phyloP scores from a whole-genome alignment of 2,113 vertebrate genomes.

The Plotosus lineatus region DNA sequence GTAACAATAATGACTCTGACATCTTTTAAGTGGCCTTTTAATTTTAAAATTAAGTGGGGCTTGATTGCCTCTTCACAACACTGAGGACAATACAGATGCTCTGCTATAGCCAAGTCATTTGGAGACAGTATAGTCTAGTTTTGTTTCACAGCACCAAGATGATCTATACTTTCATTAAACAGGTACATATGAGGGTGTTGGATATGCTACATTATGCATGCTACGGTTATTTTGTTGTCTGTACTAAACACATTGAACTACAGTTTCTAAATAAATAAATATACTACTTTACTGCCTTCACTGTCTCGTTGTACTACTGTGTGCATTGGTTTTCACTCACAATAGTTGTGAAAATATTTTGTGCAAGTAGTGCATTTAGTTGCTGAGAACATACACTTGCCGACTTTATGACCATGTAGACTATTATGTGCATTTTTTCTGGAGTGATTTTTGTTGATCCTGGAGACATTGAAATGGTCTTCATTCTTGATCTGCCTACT shows the following conservation, averaged over 20 bases:
- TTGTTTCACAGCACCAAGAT: not conserved
- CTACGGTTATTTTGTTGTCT: not conserved
- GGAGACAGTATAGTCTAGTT: not conserved
- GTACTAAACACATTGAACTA: not conserved
- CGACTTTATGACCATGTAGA: no score
- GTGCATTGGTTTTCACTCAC: not conserved
- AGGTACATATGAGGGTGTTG: not conserved
- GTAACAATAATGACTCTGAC: conserved; percentile 26
- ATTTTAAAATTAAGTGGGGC: conserved; percentile 1
- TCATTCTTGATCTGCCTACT: no score
- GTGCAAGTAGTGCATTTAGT: no score
- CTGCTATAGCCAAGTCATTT: not conserved
- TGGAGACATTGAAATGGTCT: no score
- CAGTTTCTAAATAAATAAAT: not conserved
- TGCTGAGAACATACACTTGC: no score
- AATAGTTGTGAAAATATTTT: not conserved
- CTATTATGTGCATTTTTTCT: no score
- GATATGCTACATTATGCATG: not conserved
- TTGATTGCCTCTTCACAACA: conserved; percentile 10
- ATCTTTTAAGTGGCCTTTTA: conserved; percentile 13
- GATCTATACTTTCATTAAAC: not conserved
- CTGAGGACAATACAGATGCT: not conserved
- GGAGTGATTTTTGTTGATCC: no score
- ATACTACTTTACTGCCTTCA: not conserved
- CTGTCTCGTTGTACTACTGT: not conserved